Evolutionary conservation across 2,113 vertebrate species (phyloP), one percentile per base, ranked within the genome.

Genomic region (Todiramphus chloris): DNA sequence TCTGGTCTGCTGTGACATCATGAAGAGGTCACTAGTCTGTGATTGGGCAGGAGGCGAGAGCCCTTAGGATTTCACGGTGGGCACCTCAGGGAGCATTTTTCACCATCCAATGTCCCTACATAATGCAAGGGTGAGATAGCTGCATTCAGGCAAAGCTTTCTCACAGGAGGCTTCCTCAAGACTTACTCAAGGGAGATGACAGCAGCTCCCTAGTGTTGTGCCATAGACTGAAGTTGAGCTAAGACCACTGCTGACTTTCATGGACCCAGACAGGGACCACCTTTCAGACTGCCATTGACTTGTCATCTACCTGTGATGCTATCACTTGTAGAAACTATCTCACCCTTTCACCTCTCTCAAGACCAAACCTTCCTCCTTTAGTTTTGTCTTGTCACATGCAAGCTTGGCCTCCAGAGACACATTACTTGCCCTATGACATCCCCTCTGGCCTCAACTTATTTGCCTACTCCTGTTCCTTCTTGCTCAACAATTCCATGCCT

Each of bases 71-170:
- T 73, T 79, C 6, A 2, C 53, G 25, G 25, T 7, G 41, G 48
- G 35, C 27, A 39, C 6, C 31, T 19, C 1, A 2, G n/a, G 25
- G 51, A 67, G 19, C 2, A 0, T 16, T 43, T 72, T 30, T 73
- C 30, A 68, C 15, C 17, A 41, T 25, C 5, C 23, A 10, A 4
- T 17, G 15, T 63, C 41, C n/a, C 24, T 55, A 1, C 8, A 6
- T 16, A 33, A 33, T 19, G 8, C 46, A 33, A 51, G 53, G 15
- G 16, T 58, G 66, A 24, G 18, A 14, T 16, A 50, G 15, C n/a
- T 62, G 30, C 12, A 20, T 35, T 46, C 24, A 50, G n/a, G 62
- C 35, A 63, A 63, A 69, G 31, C 5, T 70, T 64, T 70, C n/a
- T 43, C 23, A 21, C 1, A 2, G 30, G 12, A 63, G 6, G 6